Base-by-base conservation (phyloP, 2,888 invertebrate species). In the Abscondita cerata region DNA sequence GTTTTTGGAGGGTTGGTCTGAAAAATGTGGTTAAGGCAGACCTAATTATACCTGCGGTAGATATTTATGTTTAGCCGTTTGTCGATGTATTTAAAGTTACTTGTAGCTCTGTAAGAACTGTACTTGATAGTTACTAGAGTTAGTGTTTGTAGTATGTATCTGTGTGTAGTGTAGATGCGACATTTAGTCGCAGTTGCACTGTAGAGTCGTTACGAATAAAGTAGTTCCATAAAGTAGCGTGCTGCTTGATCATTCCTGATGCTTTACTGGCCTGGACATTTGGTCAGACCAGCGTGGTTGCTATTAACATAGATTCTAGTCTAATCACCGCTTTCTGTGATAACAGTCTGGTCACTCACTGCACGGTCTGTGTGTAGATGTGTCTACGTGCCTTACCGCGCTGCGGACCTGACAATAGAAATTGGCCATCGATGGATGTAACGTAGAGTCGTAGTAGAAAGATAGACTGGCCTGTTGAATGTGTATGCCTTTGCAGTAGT, bases 161-260 rank as follows among this genome's bases (percentile, higher is more conserved):
- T 77, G 79, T 80, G 79, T 79, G 80, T 80, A 80, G 80, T 77
- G 78, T 80, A 80, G 80, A 72, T 74, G 78, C 71, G 68, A 66
- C 63, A 25, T 20, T 66, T 53, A 57, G 76, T 74, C 77, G 76
- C 76, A 73, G 70, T 76, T 82, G 82, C 82, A 82, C 82, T 83
- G 82, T 82, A 80, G 80, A 81, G 81, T 80, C 79, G 80, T 82
- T 82, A 78, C 78, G 77, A 82, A 83, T 83, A 83, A 83, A 83
- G 82, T 83, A 83, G 83, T 81, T 82, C 81, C 79, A 81, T 81
- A 81, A 80, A 81, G 82, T 82, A 82, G 82, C 78, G 77, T 78
- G 80, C 79, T 81, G 81, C 81, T 81, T 82, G 81, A 77, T 80
- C 76, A 77, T 69, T 71, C 69, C 70, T 75, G 71, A 73, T 73